Evolutionary conservation across 2,797 vertebrate species (phyloP), one percentile per base, ranked within the genome.

Genomic region (Petrocephalus sullivani): DNA sequence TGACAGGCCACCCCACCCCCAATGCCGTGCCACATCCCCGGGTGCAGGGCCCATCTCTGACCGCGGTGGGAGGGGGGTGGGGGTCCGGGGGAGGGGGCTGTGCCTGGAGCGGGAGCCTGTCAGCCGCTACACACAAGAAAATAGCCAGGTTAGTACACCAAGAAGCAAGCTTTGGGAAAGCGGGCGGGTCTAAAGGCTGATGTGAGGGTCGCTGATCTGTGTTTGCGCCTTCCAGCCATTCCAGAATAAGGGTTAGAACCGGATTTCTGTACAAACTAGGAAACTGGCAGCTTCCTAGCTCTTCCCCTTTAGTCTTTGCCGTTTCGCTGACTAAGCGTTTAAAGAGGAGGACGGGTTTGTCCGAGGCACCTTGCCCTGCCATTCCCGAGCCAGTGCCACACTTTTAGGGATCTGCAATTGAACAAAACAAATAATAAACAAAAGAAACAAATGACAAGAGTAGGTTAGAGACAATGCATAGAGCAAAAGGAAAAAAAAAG

Each of bases 391-490:
- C 95, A 94, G 95, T 93, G 94, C 95, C 94, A 93, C 94, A 92
- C 95, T 96, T 96, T 97, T 98, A 99, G 96, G 97, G 96, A 98
- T 98, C 98, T 99, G 97, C 91, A 97, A 97, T 93, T 95, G 89
- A 95, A 95, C 93, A 95, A 90, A 94, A 91, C 91, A 90, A 92
- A 89, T 95, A 92, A 94, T 91, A 94, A 90, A 92, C 91, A 78
- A 85, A 41, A 90, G 94, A 78, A 85, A 41, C 94, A 93, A 91
- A 89, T 85, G 90, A 89, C 88, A 88, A 1, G 12, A 81, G 71
- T 61, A 89, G 49, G 7, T 87, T 21, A 89, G 89, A 86, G 19
- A 85, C 49, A 88, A 91, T 87, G 75, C 54, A 88, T 89, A 90
- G 88, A 90, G 49, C 87, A 89, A 57, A 85, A 89, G 57, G 85